These are phyloP conservation scores for Centropus unirufus DNA, from an alignment of 2,113 vertebrate species.

Conservation along the genomic window DNA sequence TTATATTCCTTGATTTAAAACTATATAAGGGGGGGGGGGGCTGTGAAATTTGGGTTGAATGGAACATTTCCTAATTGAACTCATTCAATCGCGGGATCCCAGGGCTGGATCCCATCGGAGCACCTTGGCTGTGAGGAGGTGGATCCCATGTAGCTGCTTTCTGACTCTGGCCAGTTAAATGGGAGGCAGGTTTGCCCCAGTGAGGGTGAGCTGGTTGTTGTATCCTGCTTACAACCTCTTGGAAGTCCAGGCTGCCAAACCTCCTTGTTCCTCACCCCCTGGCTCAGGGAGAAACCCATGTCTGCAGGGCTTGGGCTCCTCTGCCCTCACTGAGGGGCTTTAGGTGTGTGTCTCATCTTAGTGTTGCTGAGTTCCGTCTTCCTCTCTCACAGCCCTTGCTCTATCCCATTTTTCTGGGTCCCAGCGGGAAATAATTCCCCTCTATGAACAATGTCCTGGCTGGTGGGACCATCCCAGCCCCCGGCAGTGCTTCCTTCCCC, in stretches of 20 bases:
- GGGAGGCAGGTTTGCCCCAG: background rate
- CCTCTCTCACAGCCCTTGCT: background rate
- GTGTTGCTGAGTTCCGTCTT: background rate
- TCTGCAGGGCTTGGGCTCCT: accelerated
- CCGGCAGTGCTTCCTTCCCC: background rate
- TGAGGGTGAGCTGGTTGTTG: accelerated
- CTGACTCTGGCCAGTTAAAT: background rate
- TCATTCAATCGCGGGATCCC: background rate
- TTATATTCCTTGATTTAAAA: slow-evolving; percentile 40
- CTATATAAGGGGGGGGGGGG: slow-evolving; percentile 7
- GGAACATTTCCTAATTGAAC: background rate
- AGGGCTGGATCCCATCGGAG: background rate
- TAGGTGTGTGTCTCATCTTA: accelerated
- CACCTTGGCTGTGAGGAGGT: background rate
- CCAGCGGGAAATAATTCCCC: accelerated
- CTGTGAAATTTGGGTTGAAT: background rate
- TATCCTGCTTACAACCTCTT: background rate
- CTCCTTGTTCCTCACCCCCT: accelerated
- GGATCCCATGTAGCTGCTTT: background rate
- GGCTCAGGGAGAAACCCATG: background rate
- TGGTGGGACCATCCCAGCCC: background rate
- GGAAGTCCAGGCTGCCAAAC: background rate
- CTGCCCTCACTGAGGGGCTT: accelerated
- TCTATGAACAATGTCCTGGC: background rate
- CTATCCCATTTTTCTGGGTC: background rate